Base-by-base conservation (phyloP, 2,113 vertebrate genomes). In the Tyrannus savana region DNA sequence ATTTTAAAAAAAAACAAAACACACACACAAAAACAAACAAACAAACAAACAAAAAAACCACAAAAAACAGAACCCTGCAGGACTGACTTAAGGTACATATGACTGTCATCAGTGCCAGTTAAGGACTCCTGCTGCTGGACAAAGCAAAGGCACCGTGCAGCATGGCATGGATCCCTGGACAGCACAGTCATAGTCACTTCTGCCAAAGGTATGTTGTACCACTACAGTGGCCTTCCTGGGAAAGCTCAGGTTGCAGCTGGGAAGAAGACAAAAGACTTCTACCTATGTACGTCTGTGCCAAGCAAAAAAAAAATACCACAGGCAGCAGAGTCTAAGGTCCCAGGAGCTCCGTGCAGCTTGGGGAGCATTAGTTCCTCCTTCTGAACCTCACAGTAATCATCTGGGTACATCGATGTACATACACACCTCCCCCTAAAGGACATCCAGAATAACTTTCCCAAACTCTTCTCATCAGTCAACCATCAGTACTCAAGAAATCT, bases 321-420 rank as follows among this genome's bases (percentile, higher is more conserved):
- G 33, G 18, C 39, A 79, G 33, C 23, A 55, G 5, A 71, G 18
- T 7, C 42, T 46, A n/a, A 33, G 52, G 59, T 27, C 35, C 42
- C 74, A 67, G 52, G 39, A 46, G 27, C 47, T 49, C 56, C 42
- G 44, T 64, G 53, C 13, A 59, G 13, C 42, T 33, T 37, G 28
- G 12, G 33, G 37, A 78, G 21, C 21, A 12, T 5, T 3, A n/a
- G 9, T 37, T 76, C 7, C 37, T 19, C 17, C 24, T 72, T 30
- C 89, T 37, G 18, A 68, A 27, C 16, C 19, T 58, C 42, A 14
- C 7, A 37, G 25, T 4, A 77, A 80, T 58, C 0, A 3, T 19
- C n/a, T 28, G 12, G 1, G 0, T 14, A 16, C 21, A 25, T 31
- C 41, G 31, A n/a, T 0, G 0, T 53, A 52, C 25, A 52, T 50